Conservation (phyloP, 2,888 invertebrate species). For the Phorcus lineatus region DNA sequence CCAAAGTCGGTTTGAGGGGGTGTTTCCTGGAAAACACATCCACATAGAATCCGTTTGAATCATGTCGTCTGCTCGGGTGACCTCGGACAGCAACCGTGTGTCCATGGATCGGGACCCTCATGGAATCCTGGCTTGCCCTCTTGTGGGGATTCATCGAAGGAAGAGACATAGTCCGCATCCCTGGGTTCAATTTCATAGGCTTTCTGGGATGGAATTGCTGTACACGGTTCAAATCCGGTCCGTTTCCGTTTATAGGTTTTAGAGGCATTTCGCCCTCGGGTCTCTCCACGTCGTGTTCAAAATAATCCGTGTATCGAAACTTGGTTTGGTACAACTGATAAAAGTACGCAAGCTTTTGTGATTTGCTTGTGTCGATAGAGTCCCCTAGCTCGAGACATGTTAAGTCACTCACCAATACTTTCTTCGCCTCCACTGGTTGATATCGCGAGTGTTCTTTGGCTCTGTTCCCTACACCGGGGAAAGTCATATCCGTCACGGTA, state of each 20-base stretch:
- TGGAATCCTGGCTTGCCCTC: neutral
- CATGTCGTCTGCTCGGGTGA: neutral
- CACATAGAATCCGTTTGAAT: neutral
- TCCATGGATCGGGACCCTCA: neutral
- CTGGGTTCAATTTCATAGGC: neutral
- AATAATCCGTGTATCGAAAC: conserved; percentile 19
- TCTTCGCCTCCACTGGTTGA: neutral
- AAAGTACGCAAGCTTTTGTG: conserved; percentile 16
- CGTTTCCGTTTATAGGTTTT: neutral
- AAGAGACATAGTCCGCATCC: conserved; percentile 1
- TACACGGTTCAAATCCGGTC: neutral
- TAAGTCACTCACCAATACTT: neutral
- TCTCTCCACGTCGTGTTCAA: neutral
- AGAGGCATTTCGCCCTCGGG: neutral
- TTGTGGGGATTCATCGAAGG: neutral
- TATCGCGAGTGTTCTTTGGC: neutral
- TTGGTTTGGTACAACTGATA: conserved; percentile 20
- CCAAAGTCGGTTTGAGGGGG: neutral
- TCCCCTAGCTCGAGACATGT: neutral
- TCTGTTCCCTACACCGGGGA: neutral
- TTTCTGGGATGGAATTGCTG: neutral
- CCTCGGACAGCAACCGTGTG: neutral
- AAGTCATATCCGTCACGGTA: neutral
- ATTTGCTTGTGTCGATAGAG: neutral
- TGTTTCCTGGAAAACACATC: conserved; percentile 7